Conservation (phyloP, 2,888 invertebrate species). For the Clunio marinus region DNA sequence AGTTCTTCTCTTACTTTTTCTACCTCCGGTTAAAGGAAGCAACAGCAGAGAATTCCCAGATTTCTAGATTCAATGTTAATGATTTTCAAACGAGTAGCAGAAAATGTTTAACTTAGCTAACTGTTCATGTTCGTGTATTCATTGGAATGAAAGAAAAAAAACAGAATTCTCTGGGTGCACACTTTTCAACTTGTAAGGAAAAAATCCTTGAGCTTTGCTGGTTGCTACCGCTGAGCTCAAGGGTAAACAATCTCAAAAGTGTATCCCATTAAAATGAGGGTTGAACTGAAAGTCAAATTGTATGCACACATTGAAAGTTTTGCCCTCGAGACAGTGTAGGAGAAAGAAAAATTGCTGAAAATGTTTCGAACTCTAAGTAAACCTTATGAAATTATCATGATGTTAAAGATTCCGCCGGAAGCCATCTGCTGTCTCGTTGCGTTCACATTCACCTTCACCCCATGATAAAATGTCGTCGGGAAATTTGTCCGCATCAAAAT, state of each 20-base stretch:
- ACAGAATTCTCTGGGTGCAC: too few relatives aligned
- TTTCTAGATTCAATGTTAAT: too few relatives aligned
- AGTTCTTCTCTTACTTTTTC: conserved; percentile 20
- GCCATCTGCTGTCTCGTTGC: conserved; percentile 1
- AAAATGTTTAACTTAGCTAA: too few relatives aligned
- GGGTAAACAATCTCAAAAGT: conserved; percentile 15
- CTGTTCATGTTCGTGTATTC: too few relatives aligned
- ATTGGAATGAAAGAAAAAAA: too few relatives aligned
- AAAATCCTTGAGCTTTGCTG: background rate
- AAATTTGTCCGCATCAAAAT: conserved; percentile 35
- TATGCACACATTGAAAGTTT: background rate
- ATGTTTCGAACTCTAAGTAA: background rate
- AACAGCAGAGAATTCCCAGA: too few relatives aligned
- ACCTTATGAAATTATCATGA: conserved; percentile 3
- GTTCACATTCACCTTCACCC: background rate
- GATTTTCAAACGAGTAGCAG: too few relatives aligned
- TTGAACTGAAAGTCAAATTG: background rate
- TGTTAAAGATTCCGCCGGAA: conserved; percentile 12
- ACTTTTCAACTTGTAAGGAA: conserved; percentile 23
- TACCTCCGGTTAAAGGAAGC: background rate
- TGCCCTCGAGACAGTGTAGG: background rate
- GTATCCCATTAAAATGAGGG: conserved; percentile 6
- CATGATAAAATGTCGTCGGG: background rate
- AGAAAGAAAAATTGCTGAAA: background rate
- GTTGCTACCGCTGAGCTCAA: background rate